Conservation (phyloP, 2,888 invertebrate genomes). For the Nomada lathburiana region DNA sequence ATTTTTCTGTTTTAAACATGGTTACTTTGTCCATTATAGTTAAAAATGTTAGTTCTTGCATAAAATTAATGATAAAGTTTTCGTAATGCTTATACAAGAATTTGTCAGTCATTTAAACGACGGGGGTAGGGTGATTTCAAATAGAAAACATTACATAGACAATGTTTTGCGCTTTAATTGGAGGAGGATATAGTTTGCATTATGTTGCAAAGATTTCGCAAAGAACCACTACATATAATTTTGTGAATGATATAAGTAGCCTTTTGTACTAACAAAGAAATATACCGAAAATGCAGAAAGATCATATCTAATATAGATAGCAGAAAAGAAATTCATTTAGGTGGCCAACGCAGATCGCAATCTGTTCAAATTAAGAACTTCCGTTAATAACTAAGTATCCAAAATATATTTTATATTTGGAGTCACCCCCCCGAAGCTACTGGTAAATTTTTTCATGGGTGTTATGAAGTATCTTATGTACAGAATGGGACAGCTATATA, state of each 20-base stretch:
- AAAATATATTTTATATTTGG: neutral
- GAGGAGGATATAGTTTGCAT: too few relatives aligned
- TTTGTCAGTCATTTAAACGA: neutral
- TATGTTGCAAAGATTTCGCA: too few relatives aligned
- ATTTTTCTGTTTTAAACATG: constrained; percentile 20
- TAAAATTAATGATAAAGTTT: constrained; percentile 29
- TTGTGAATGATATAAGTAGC: neutral
- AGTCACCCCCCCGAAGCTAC: neutral
- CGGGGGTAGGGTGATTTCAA: neutral
- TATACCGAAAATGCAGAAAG: neutral
- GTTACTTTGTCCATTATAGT: constrained; percentile 14
- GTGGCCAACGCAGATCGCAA: neutral
- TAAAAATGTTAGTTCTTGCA: constrained; percentile 20
- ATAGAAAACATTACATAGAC: neutral
- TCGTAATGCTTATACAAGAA: neutral
- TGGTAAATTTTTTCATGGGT: neutral
- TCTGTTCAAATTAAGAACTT: neutral
- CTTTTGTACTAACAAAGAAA: neutral
- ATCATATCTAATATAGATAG: neutral
- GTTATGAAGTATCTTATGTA: neutral
- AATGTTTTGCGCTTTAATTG: neutral
- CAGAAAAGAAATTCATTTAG: neutral
- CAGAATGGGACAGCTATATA: neutral
- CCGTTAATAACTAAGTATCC: neutral
- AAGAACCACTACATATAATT: neutral